phyloP scores from a whole-genome alignment of 92 coral and sea anemone genomes.

The Zoanthus sociatus region DNA sequence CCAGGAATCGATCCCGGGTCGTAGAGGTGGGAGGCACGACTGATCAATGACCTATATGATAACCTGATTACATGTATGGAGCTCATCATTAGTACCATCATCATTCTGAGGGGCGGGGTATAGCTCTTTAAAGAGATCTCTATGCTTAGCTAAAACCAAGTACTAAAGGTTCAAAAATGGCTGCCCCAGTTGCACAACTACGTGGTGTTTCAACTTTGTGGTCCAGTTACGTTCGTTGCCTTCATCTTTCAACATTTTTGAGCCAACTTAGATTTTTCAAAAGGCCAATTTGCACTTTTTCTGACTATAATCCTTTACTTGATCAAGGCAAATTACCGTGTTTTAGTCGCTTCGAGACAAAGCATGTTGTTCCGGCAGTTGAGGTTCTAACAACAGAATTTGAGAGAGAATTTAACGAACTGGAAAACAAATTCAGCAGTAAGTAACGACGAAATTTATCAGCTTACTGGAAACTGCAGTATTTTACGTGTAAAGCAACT shows the following conservation, averaged over 20 bases:
- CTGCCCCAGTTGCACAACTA: slow-evolving; percentile 53
- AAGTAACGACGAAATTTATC: not conserved
- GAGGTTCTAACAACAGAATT: slow-evolving; percentile 59
- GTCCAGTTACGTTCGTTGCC: slow-evolving; percentile 77
- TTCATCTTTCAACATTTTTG: slow-evolving; percentile 80
- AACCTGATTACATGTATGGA: no score
- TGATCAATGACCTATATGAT: no score
- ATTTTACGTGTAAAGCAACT: not conserved
- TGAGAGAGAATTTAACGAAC: slow-evolving; percentile 64
- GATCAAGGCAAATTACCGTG: slow-evolving; percentile 77
- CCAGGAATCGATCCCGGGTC: no score
- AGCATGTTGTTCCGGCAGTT: slow-evolving; percentile 74
- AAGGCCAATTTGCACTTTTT: slow-evolving; percentile 76
- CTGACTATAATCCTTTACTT: slow-evolving; percentile 79
- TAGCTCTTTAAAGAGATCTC: not conserved
- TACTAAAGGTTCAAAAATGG: slow-evolving; percentile 60
- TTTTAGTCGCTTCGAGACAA: slow-evolving; percentile 60
- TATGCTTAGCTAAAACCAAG: slow-evolving; percentile 7
- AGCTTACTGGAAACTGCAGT: not conserved
- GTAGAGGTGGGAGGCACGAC: no score
- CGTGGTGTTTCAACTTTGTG: slow-evolving; percentile 59
- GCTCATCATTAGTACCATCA: no score
- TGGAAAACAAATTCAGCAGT: slow-evolving; percentile 71
- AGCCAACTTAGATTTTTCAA: slow-evolving; percentile 67
- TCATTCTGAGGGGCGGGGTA: no score